Base-by-base conservation (phyloP, 1,140 invertebrate species). In the Saccostrea echinata region DNA sequence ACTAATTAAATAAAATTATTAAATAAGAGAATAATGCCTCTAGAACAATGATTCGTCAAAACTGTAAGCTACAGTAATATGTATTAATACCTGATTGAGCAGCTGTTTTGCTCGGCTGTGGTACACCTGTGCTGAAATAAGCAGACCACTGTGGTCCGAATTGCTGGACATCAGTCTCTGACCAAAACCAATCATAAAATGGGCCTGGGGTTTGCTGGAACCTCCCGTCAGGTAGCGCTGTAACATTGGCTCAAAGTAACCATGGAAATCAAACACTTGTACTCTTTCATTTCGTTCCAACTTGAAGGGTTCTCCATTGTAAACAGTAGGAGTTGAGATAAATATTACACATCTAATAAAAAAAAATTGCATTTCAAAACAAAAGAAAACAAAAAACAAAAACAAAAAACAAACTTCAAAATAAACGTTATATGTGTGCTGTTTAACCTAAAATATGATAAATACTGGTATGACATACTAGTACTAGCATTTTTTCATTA, bases 111-210 rank as follows among this genome's bases (percentile, higher is more conserved):
- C 91, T 35, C 87, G 84, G 18, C 76, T 13, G 53, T 90, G 87
- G 18, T 85, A 84, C 6, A 92, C 87, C 6, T 88, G 87, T 16
- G 89, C 90, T 1, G 91, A 91, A 16, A 92, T 87, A 6, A 92
- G 76, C 12, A 92, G 43, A 55, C 90, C 89, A 33, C 84, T 85
- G 16, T 88, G 53, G 16, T 90, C 84, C n/a, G 89, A 83, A 3
- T 68, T 55, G 4, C 68, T 80, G 24, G 80, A 51, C 35, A 76
- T 80, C 68, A 88, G 89, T 71, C 87, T 86, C 57, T 91, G 90
- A 16, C 92, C 92, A 85, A 92, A 91, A 21, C 88, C 87, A 21
- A 92, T 51, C 9, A 88, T 16, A 21, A 92, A 85, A 53, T 90
- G 83, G 2, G 90, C 43, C 18, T 71, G 86, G 3, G 92, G 92